A percentile compares a stretch with the other conserved stretches of the same genome.
Conservation (phyloP, 2,888 invertebrate genomes). For the Thymelicus acteon region DNA sequence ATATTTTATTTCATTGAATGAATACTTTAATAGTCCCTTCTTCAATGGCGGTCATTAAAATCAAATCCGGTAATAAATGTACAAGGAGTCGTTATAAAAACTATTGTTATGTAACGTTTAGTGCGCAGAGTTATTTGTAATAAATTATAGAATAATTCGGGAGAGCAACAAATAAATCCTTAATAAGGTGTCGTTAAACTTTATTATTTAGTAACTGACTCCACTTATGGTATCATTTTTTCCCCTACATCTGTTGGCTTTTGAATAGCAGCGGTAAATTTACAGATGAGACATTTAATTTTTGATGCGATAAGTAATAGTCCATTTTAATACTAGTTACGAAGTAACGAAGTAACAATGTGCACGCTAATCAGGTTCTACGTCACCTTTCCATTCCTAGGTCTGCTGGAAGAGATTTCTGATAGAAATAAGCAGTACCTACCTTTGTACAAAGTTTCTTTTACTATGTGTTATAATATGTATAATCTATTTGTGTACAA, state of each 20-base stretch:
- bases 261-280: constrained; percentile 46
- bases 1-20: constrained; percentile 27
- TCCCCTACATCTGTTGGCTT: constrained; percentile 71
- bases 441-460: too few relatives aligned
- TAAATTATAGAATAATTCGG: constrained; percentile 81
- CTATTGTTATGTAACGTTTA: constrained; percentile 56
- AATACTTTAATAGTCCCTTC: constrained; percentile 32
- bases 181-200: constrained; percentile 72
- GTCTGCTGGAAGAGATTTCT: too few relatives aligned
- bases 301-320: not conserved
- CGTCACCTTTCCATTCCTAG: too few relatives aligned
- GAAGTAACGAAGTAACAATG: too few relatives aligned
- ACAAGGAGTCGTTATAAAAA: constrained; percentile 51
- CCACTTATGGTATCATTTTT: constrained; percentile 73
- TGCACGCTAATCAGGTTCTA: too few relatives aligned
- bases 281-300: constrained; percentile 51
- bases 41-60: constrained; percentile 68
- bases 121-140: constrained; percentile 77
- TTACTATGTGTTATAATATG: too few relatives aligned
- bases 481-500: too few relatives aligned
- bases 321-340: too few relatives aligned
- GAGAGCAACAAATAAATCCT: constrained; percentile 78
- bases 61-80: constrained; percentile 74
- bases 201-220: constrained; percentile 59
- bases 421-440: too few relatives aligned